Conservation (phyloP, 1,140 invertebrate species). For the Eubasilissa regina region DNA sequence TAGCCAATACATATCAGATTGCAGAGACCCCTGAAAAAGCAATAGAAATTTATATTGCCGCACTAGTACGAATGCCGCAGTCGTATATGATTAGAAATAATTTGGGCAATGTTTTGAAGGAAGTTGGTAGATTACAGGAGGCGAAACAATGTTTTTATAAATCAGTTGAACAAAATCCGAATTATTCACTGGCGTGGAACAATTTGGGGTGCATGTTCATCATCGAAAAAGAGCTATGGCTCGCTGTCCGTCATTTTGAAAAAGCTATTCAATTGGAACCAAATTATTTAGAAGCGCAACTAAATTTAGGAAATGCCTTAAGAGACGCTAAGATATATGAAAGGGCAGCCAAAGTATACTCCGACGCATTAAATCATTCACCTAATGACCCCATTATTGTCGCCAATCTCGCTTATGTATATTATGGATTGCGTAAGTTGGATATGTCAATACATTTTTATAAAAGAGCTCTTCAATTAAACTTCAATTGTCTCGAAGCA, state of each 20-base stretch:
- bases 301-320: conserved; percentile 49
- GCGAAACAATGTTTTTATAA: conserved; percentile 51
- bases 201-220: conserved; percentile 47
- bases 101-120: conserved; percentile 44
- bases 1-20: conserved; percentile 12
- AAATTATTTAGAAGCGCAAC: conserved; percentile 31
- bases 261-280: conserved; percentile 46
- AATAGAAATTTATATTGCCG: conserved; percentile 36
- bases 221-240: conserved; percentile 34
- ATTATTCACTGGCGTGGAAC: conserved; percentile 49
- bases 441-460: conserved; percentile 99
- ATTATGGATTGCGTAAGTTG: conserved; percentile 98
- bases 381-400: conserved; percentile 99
- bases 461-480: conserved; percentile 95
- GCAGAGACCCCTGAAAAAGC: conserved; percentile 42
- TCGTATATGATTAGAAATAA: conserved; percentile 37
- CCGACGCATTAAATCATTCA: conserved; percentile 95
- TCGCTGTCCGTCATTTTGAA: conserved; percentile 55
- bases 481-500: conserved; percentile 99
- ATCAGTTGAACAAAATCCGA: conserved; percentile 42
- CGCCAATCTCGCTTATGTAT: conserved; percentile 98
- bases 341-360: conserved; percentile 97
- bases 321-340: conserved; percentile 63
- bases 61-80: conserved; percentile 34
- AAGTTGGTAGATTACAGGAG: conserved; percentile 44